Evolutionary conservation across 2,113 vertebrate species (phyloP), one percentile per base, ranked within the genome.

Genomic region (Lipotes vexillifer): DNA sequence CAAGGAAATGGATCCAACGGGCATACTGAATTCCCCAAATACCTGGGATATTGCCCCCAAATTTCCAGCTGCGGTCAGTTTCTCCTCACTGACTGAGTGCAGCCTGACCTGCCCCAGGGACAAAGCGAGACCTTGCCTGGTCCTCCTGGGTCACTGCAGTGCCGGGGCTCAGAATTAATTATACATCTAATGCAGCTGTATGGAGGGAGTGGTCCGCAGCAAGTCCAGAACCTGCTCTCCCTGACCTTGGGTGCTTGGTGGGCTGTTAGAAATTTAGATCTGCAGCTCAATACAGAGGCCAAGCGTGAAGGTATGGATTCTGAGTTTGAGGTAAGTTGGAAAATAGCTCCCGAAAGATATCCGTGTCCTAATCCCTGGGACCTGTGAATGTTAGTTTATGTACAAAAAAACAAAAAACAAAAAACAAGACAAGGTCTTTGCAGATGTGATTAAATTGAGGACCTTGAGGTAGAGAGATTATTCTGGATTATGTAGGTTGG

Each of bases 101-200:
- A 81, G 65, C 27, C 27, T 52, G 75, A 8, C 69, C 52, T 33
- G 36, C 29, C 61, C 27, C 29, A 15, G 46, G 21, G n/a, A 18
- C 49, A 9, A 44, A 55, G 61, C 18, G 29, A 46, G 44, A 33
- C 65, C 31, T 38, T 5, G 18, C 41, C 23, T 59, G 61, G 69
- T 14, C n/a, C n/a, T 66, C 65, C 0, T 1, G 36, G 7, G 25
- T 55, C 44, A 11, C 38, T 1, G 36, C 0, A 33, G 52, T 4
- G 1, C 15, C 1, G 2, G 12, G 12, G 15, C 57, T 88, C 41
- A 20, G 46, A 59, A 49, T 49, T 4, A 44, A 41, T 49, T 4
- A 31, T 3, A 78, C 3, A 6, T 5, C 6, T 0, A 2, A 6
- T 0, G 0, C 0, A 2, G 27, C 15, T 3, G 4, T 3, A 18